Conservation (phyloP, 1,140 invertebrate genomes). For the Triops cancriformis region DNA sequence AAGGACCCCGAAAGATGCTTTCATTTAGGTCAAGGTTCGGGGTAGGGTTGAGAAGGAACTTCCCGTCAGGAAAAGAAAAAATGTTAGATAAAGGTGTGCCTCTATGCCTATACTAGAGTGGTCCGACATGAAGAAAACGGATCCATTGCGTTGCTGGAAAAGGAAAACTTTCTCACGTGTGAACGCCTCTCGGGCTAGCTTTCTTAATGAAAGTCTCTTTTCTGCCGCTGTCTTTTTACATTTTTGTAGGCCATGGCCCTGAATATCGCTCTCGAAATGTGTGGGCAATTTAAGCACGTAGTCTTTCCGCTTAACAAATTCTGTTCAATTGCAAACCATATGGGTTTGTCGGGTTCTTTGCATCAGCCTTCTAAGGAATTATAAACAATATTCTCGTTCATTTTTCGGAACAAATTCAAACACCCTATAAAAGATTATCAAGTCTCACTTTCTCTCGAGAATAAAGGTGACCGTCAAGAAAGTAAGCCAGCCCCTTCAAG, state of each 20-base stretch:
- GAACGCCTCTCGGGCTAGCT: not conserved
- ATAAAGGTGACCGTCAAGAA: not conserved
- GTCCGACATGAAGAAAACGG: not conserved
- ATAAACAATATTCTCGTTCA: no score
- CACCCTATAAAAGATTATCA: not conserved
- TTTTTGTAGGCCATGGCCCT: constrained; percentile 1
- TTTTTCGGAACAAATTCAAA: not conserved
- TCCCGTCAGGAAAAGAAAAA: not conserved
- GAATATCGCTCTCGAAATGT: not conserved
- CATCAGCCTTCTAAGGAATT: not conserved
- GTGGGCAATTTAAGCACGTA: not conserved
- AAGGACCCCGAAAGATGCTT: not conserved
- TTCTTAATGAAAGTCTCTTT: not conserved
- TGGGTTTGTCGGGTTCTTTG: not conserved
- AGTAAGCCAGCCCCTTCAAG: not conserved
- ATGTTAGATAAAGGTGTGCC: not conserved
- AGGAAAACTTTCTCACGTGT: not conserved
- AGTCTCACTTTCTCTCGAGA: not conserved
- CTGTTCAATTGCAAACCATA: not conserved
- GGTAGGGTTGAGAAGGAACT: not conserved
- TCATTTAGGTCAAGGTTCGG: not conserved
- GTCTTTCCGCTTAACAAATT: not conserved
- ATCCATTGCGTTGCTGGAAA: not conserved
- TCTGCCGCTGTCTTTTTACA: not conserved
- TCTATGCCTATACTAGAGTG: not conserved